Evolutionary conservation across 2,113 vertebrate genomes (phyloP), one percentile per base, ranked within the genome.

Genomic region (Terrapene triunguis): DNA sequence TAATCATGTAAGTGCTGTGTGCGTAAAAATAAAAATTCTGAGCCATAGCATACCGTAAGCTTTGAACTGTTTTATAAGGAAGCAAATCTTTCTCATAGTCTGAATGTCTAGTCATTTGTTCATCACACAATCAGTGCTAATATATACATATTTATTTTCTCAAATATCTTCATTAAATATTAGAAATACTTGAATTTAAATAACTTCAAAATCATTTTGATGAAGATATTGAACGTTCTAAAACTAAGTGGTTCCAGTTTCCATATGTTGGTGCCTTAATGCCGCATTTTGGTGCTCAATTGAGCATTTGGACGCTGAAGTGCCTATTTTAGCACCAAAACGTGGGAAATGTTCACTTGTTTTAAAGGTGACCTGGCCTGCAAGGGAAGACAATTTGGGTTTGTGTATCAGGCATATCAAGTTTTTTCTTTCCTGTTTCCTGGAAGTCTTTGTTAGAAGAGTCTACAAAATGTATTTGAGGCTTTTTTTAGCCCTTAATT

Each of bases 1-100:
- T 8, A 42, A 94, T 94, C 92, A 32, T 95, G 80, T 82, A 38
- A 82, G 24, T 89, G 21, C 27, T 89, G 5, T 85, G 38, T 96
- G 35, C 55, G 29, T 88, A 84, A 82, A 53, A 88, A 48, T 9
- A 84, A 92, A 12, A 87, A 50, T 87, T 84, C 54, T 95, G 10
- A 76, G 29, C 24, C 29, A n/a, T 65, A 86, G 17, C 2, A 1
- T 80, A 32, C 79, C 12, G 17, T 92, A 27, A 76, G 8, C 57
- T 74, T 44, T 38, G 80, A 84, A 51, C 32, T 84, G 38, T 76
- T 87, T 57, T 79, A 22, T 79, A 7, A 11, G 29, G 89, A 80
- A 95, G 35, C 4, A 69, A 35, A 2, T 88, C 10, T 93, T 47
- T 72, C n/a, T 72, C 65, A 22, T 72, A 38, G 35, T 72, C n/a